Conservation (phyloP, 2,888 invertebrate genomes). For the Phortica okadai region DNA sequence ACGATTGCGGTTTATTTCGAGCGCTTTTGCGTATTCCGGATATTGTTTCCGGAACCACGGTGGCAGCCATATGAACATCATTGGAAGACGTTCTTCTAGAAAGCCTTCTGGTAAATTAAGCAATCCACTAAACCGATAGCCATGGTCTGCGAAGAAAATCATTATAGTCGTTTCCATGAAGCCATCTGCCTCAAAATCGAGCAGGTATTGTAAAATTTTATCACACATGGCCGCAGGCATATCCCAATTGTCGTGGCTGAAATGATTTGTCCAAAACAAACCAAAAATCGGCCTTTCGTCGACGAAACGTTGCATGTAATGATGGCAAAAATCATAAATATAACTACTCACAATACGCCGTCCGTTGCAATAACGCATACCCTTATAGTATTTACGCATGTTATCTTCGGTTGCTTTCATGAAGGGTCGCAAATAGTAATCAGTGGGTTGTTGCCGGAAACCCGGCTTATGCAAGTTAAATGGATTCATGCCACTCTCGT, state of each 20-base stretch:
- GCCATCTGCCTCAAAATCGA: conserved; percentile 78
- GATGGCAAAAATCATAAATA: conserved; percentile 81
- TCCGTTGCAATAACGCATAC: conserved; percentile 79
- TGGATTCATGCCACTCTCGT: conserved; percentile 82
- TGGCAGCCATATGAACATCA: conserved; percentile 83
- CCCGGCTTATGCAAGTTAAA: conserved; percentile 81
- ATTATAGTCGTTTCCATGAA: conserved; percentile 80
- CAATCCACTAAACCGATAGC: conserved; percentile 83
- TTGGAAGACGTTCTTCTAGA: conserved; percentile 86
- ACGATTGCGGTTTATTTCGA: conserved; percentile 80
- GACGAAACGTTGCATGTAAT: conserved; percentile 81
- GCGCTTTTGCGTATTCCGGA: conserved; percentile 78
- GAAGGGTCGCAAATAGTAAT: conserved; percentile 87
- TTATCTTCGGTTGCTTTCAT: conserved; percentile 81
- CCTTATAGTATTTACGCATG: conserved; percentile 76
- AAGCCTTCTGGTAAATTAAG: conserved; percentile 82
- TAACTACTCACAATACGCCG: conserved; percentile 80
- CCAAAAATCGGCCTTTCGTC: conserved; percentile 82
- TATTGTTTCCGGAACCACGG: conserved; percentile 78
- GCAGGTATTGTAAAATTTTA: conserved; percentile 79
- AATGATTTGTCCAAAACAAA: conserved; percentile 86
- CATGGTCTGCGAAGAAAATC: conserved; percentile 86
- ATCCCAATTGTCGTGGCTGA: conserved; percentile 82
- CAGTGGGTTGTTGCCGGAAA: conserved; percentile 84
- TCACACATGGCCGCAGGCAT: conserved; percentile 81